Evolutionary conservation across 2,797 vertebrate species (phyloP).

Genomic region (Enteromius viviparus): DNA sequence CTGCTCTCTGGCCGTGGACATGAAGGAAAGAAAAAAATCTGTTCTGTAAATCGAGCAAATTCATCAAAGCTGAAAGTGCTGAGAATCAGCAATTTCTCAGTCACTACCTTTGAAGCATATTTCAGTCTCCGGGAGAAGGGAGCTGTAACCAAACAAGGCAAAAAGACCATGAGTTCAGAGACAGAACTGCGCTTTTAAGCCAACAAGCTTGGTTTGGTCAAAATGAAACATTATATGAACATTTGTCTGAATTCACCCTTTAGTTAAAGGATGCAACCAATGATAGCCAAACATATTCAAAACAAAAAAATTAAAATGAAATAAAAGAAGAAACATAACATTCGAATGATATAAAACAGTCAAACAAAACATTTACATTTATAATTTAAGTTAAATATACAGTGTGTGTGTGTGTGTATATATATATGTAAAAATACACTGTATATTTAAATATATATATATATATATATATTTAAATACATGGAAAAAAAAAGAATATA

Average conservation of each 20-base stretch:
- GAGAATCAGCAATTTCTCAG: conserved; percentile 50
- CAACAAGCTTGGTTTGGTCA: neutral
- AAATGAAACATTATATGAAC: neutral
- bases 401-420: too few relatives aligned
- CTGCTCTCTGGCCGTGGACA: conserved; percentile 1
- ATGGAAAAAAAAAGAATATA: too few relatives aligned
- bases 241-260: neutral
- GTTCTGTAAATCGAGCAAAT: conserved; percentile 44
- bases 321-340: neutral
- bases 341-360: neutral
- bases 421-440: too few relatives aligned
- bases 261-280: neutral
- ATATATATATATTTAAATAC: too few relatives aligned
- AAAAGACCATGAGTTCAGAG: conserved; percentile 14
- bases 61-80: conserved; percentile 47
- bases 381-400: too few relatives aligned
- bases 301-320: neutral
- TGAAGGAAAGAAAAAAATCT: conserved; percentile 21
- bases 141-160: conserved; percentile 47
- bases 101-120: conserved; percentile 42
- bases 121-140: conserved; percentile 59
- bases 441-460: too few relatives aligned
- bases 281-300: neutral
- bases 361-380: neutral
- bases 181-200: neutral